Evolutionary conservation across 1,140 invertebrate genomes (phyloP).

Genomic region (Drosophila truncata): DNA sequence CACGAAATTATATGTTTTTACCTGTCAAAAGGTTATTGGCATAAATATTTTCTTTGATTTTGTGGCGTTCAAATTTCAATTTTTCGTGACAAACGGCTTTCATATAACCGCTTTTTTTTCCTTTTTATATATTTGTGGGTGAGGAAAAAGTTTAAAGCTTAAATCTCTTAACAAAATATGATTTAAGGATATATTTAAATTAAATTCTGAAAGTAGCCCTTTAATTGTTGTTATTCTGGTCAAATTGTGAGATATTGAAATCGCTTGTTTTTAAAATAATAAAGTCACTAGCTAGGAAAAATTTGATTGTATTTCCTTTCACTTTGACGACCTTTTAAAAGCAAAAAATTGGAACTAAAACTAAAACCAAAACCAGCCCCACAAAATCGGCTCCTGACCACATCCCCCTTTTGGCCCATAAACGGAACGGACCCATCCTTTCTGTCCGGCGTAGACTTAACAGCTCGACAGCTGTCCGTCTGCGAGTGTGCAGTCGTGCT

Average conservation of each 20-base stretch:
- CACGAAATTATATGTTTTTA: conserved; percentile 50
- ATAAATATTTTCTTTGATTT: conserved; percentile 73
- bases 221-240: too few species aligned
- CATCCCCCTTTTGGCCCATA: conserved; percentile 31
- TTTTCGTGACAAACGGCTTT: conserved; percentile 25
- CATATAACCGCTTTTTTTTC: neutral
- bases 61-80: conserved; percentile 59
- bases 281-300: neutral
- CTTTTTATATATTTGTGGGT: conserved; percentile 4
- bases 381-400: conserved; percentile 52
- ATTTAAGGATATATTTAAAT: too few species aligned
- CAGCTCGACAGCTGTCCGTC: conserved; percentile 61
- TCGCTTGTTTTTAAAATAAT: neutral
- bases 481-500: conserved; percentile 22
- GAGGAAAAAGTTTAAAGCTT: conserved; percentile 4
- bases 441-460: conserved; percentile 68
- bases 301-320: conserved; percentile 30
- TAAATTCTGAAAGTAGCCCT: too few species aligned
- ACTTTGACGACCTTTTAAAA: conserved; percentile 9
- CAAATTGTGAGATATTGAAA: too few species aligned
- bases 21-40: conserved; percentile 45
- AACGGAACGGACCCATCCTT: conserved; percentile 36
- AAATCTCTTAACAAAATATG: neutral
- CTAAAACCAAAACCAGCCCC: conserved; percentile 43
- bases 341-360: conserved; percentile 19